Percentiles rank a stretch among this genome's conserved stretches.
Evolutionary conservation across 2,888 invertebrate species (phyloP).

Genomic region (Ornithoptera alexandrae): DNA sequence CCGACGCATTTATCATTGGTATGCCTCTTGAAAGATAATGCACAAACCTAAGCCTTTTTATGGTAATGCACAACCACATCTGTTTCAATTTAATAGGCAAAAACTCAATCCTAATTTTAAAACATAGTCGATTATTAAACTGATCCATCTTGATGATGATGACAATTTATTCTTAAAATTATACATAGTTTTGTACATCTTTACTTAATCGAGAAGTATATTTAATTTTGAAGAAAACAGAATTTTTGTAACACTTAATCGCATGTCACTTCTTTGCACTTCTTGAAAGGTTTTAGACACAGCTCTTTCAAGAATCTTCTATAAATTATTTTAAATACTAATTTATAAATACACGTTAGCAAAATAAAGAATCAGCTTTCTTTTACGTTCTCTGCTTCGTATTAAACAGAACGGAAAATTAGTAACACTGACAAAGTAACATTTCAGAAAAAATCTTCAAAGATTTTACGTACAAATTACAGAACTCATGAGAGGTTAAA

Average conservation of each 20-base stretch:
- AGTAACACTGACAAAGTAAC: not conserved
- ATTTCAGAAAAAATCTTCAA: not conserved
- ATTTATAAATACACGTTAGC: too few relatives aligned
- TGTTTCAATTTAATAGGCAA: conserved; percentile 55
- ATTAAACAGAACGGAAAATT: not conserved
- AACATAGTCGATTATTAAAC: conserved; percentile 1
- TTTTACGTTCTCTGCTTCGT: too few relatives aligned
- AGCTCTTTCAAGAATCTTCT: not conserved
- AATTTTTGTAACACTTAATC: too few relatives aligned
- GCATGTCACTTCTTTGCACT: not conserved
- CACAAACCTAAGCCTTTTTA: conserved; percentile 61
- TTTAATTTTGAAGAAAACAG: too few relatives aligned
- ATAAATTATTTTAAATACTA: not conserved
- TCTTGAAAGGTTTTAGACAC: not conserved
- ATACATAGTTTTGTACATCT: too few relatives aligned
- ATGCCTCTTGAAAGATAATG: conserved; percentile 76
- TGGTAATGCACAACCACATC: conserved; percentile 74
- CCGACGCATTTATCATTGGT: conserved; percentile 71
- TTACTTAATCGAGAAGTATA: too few relatives aligned
- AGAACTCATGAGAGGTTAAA: too few relatives aligned
- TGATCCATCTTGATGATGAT: not conserved
- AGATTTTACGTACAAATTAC: too few relatives aligned
- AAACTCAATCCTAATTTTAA: conserved; percentile 20
- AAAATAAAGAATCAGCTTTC: too few relatives aligned
- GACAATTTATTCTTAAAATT: not conserved